A percentile compares a stretch with the other conserved stretches of the same genome.
Conservation (phyloP, 2,888 invertebrate species). For the Mythimna albipuncta region DNA sequence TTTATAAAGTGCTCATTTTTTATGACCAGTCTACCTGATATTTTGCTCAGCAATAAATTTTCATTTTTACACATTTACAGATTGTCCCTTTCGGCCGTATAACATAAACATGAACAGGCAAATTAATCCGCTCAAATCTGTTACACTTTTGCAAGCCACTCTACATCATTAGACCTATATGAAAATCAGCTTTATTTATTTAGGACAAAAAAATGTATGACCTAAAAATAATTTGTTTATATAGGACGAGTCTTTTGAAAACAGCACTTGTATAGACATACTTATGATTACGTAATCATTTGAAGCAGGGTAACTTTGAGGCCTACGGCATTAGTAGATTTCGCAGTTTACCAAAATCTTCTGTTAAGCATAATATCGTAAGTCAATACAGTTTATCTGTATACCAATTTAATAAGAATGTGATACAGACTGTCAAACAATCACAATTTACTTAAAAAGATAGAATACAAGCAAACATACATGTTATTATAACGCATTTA, state of each 20-base stretch:
- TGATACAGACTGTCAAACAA: neutral
- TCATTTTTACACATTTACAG: conserved; percentile 53
- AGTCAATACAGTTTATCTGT: neutral
- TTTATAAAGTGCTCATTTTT: conserved; percentile 36
- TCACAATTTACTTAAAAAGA: neutral
- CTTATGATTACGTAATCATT: conserved; percentile 21
- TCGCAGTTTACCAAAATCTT: conserved; percentile 3
- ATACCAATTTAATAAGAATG: neutral
- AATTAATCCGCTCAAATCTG: conserved; percentile 55
- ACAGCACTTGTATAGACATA: conserved; percentile 5
- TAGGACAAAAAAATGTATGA: conserved; percentile 57
- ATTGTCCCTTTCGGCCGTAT: conserved; percentile 33
- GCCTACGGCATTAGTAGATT: conserved; percentile 3
- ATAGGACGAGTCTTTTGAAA: conserved; percentile 50
- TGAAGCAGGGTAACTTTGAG: conserved; percentile 6
- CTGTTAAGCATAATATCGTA: neutral
- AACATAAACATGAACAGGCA: conserved; percentile 39
- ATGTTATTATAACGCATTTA: too few relatives aligned
- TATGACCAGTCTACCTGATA: conserved; percentile 12
- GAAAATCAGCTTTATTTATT: conserved; percentile 56
- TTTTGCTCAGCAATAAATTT: conserved; percentile 39
- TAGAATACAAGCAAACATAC: neutral
- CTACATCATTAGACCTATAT: conserved; percentile 38
- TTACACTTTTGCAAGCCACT: conserved; percentile 29
- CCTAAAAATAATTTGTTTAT: conserved; percentile 56